Percentiles rank a stretch among this genome's conserved stretches.
Conservation (phyloP, 2,888 invertebrate species). For the Dryomyza anilis region DNA sequence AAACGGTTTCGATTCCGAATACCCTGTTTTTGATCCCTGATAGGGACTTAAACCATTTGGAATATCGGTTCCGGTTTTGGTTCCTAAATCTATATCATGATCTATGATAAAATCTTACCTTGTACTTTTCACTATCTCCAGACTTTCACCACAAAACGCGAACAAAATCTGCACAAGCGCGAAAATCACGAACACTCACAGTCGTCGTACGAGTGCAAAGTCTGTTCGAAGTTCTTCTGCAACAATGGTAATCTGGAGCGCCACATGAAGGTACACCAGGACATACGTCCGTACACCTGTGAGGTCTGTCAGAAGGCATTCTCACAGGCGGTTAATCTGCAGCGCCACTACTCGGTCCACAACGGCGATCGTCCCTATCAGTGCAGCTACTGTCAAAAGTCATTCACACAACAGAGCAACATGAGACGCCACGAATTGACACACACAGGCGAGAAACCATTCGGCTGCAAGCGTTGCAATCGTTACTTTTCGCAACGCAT, state of each 20-base stretch:
- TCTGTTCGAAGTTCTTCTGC: slow-evolving; percentile 58
- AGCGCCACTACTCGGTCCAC: slow-evolving; percentile 59
- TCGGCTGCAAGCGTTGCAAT: slow-evolving; percentile 58
- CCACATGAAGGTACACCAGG: slow-evolving; percentile 60
- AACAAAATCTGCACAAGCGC: slow-evolving; percentile 57
- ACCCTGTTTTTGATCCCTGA: neutral
- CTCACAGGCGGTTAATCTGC: slow-evolving; percentile 57
- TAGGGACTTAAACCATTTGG: no score
- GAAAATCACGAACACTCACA: slow-evolving; percentile 58
- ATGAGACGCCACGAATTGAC: slow-evolving; percentile 59
- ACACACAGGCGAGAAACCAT: slow-evolving; percentile 60
- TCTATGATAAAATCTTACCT: neutral
- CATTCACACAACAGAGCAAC: slow-evolving; percentile 60
- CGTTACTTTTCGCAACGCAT: slow-evolving; percentile 59
- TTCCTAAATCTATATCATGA: neutral
- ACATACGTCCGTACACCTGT: slow-evolving; percentile 57
- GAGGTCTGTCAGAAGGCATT: slow-evolving; percentile 57
- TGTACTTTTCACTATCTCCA: slow-evolving; percentile 30
- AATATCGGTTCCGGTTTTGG: neutral
- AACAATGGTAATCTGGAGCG: slow-evolving; percentile 59
- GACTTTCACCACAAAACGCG: slow-evolving; percentile 58
- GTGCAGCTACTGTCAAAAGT: slow-evolving; percentile 57
- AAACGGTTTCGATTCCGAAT: neutral
- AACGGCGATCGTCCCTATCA: slow-evolving; percentile 59
- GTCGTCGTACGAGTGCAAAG: slow-evolving; percentile 56